Percentiles rank a stretch among this genome's conserved stretches.
Evolutionary conservation across 2,797 vertebrate genomes (phyloP).

Genomic region (Clarias laeviceps): DNA sequence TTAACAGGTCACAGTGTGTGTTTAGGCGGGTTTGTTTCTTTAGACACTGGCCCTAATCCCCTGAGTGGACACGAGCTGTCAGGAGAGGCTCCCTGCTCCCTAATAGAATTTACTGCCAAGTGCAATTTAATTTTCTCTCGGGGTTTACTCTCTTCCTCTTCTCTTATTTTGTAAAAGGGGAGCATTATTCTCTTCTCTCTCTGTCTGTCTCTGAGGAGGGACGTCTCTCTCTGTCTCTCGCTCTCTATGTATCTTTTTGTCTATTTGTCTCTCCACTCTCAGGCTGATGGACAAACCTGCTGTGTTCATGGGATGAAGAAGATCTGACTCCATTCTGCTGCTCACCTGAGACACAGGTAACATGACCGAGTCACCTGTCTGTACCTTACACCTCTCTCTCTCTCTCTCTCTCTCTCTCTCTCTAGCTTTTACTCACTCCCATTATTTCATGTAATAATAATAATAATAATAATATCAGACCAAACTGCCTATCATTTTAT

Average conservation of each 20-base stretch:
- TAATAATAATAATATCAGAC: neutral
- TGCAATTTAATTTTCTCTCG: conserved; percentile 92
- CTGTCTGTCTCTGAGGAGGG: neutral
- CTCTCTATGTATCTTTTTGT: neutral
- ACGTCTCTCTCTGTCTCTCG: neutral
- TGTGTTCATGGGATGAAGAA: neutral
- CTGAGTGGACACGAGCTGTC: conserved; percentile 89
- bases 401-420: neutral
- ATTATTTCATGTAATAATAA: neutral
- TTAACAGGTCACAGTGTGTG: neutral
- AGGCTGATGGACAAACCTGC: neutral
- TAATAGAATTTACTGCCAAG: conserved; percentile 98
- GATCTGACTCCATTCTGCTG: neutral
- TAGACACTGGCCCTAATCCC: conserved; percentile 85
- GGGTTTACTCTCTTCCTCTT: neutral
- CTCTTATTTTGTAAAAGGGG: neutral
- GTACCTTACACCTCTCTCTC: neutral
- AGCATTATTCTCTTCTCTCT: conserved; percentile 10
- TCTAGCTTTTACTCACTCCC: neutral
- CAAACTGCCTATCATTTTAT: neutral
- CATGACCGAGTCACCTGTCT: neutral
- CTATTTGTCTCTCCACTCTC: neutral
- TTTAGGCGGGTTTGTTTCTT: conserved; percentile 37
- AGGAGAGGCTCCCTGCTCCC: conserved; percentile 88
- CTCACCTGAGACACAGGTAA: conserved; percentile 35